These are phyloP conservation scores for Alviniconcha marisindica DNA, from an alignment of 1,140 invertebrate species.

Conservation along the genomic window DNA sequence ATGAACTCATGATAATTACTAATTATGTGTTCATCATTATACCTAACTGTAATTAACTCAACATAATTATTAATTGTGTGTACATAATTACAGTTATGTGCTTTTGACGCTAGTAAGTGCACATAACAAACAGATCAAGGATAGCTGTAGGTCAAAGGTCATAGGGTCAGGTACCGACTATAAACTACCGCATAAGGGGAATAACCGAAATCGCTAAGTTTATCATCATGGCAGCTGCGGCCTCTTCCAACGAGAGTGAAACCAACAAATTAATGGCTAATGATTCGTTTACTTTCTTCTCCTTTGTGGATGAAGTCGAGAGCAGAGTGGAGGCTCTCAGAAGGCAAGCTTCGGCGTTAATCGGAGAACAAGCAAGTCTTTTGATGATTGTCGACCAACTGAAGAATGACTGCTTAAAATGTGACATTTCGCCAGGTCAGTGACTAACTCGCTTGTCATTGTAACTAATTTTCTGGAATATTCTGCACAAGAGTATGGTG, in stretches of 20 bases:
- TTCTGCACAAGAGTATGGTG: too few species aligned
- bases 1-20: too few species aligned
- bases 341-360: background rate
- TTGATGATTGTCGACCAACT: conserved; percentile 23
- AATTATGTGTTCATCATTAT: too few species aligned
- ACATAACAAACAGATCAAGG: background rate
- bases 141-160: background rate
- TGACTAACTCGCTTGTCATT: too few species aligned
- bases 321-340: conserved; percentile 30
- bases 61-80: background rate
- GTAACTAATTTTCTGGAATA: too few species aligned
- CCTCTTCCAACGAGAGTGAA: background rate
- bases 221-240: conserved; percentile 7
- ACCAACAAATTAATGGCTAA: background rate
- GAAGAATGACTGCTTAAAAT: conserved; percentile 20
- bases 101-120: background rate
- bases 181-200: too few species aligned
- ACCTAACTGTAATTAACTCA: too few species aligned
- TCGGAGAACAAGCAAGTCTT: conserved; percentile 29
- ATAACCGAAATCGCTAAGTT: background rate
- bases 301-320: conserved; percentile 38
- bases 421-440: conserved; percentile 24
- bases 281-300: conserved; percentile 32
- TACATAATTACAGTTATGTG: background rate
- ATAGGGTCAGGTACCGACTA: too few species aligned